Evolutionary conservation across 1,140 invertebrate species (phyloP).

Genomic region (Drosophila ambigua): DNA sequence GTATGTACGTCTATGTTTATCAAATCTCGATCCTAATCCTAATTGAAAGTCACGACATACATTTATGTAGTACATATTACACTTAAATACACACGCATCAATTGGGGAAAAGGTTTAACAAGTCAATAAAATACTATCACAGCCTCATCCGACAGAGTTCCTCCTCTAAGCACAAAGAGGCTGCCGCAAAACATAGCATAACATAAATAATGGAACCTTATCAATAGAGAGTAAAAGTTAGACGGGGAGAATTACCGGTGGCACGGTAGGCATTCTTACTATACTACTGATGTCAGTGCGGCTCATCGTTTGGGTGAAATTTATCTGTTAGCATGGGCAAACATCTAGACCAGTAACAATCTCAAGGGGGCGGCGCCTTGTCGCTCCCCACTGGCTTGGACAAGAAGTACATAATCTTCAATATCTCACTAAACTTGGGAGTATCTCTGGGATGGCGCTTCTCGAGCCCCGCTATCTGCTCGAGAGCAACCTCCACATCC

Average conservation of each 20-base stretch:
- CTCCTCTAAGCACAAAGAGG: not conserved
- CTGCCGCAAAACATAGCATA: not conserved
- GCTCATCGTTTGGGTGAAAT: constrained; percentile 19
- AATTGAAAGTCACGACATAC: no score
- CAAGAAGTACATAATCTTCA: constrained; percentile 64
- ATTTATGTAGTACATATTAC: no score
- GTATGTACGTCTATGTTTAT: no score
- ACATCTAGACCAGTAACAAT: constrained; percentile 4
- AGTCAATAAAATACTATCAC: constrained; percentile 48
- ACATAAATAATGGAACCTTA: constrained; percentile 5
- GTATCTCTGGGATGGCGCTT: constrained; percentile 60
- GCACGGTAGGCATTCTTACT: constrained; percentile 15
- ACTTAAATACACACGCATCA: constrained; percentile 15
- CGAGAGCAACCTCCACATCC: constrained; percentile 62
- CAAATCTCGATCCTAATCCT: no score
- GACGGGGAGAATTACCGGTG: constrained; percentile 7
- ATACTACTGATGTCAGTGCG: constrained; percentile 15
- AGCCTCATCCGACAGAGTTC: constrained; percentile 20
- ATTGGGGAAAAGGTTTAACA: constrained; percentile 32
- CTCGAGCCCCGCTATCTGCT: constrained; percentile 67
- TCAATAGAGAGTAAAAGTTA: constrained; percentile 30
- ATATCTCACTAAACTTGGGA: constrained; percentile 57
- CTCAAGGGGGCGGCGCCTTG: constrained; percentile 21
- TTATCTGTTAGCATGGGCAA: constrained; percentile 16
- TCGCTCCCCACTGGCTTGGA: constrained; percentile 17